Percentiles rank a stretch among this genome's conserved stretches.
phyloP scores from a whole-genome alignment of 2,113 vertebrate species.

The Thamnaconus septentrionalis region DNA sequence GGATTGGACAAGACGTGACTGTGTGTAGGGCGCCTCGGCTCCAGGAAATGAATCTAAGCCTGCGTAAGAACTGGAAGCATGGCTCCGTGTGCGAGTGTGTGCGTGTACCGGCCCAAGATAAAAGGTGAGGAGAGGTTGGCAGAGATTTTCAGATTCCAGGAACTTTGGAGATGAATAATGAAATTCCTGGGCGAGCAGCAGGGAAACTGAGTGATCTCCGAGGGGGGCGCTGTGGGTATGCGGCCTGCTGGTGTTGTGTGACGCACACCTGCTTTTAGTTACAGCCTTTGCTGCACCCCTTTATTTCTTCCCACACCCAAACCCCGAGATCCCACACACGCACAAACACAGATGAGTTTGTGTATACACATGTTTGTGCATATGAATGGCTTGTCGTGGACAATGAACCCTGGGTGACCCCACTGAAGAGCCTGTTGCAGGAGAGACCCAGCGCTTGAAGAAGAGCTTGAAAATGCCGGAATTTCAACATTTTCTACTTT shows the following conservation, averaged over 20 bases:
- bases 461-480: too few relatives aligned
- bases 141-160: conserved; percentile 54
- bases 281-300: conserved; percentile 17
- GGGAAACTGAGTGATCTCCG: conserved; percentile 34
- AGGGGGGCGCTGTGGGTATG: conserved; percentile 32
- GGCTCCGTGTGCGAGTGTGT: conserved; percentile 9
- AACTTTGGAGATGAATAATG: conserved; percentile 62
- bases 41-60: too few relatives aligned
- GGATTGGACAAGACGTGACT: too few relatives aligned
- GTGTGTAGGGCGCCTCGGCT: too few relatives aligned
- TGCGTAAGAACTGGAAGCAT: too few relatives aligned
- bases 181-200: conserved; percentile 75
- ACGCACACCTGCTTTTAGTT: background rate
- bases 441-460: conserved; percentile 14
- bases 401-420: conserved; percentile 83
- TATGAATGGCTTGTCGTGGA: conserved; percentile 40
- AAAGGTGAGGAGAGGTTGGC: conserved; percentile 57
- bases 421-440: conserved; percentile 74
- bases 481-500: too few relatives aligned
- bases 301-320: conserved; percentile 80
- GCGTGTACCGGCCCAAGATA: conserved; percentile 32
- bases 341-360: conserved; percentile 35
- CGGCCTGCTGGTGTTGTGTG: background rate
- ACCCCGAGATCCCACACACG: conserved; percentile 71
- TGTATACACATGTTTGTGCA: conserved; percentile 15